Percentiles rank a stretch among this genome's conserved stretches.
Conservation (phyloP, 2,888 invertebrate genomes). For the Melitaea athalia region DNA sequence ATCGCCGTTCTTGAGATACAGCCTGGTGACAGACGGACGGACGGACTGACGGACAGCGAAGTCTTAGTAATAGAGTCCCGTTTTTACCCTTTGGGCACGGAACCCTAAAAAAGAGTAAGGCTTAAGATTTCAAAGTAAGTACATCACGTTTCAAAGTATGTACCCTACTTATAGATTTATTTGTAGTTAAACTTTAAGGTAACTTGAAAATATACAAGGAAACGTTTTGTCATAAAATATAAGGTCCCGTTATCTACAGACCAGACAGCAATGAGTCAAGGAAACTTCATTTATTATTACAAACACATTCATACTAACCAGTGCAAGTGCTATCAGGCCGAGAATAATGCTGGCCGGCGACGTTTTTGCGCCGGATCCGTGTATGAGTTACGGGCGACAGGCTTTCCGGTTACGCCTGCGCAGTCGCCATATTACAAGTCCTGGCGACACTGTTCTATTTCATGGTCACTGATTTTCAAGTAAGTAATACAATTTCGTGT, state of each 20-base stretch:
- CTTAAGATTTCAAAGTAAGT: no score
- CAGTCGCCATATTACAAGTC: slow-evolving; percentile 9
- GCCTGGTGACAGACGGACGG: no score
- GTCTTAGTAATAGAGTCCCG: no score
- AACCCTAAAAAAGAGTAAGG: no score
- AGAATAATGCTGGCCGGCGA: slow-evolving; percentile 49
- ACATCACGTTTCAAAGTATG: no score
- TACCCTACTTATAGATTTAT: no score
- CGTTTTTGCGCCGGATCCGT: slow-evolving; percentile 74
- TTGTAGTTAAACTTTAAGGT: neutral
- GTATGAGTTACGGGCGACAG: slow-evolving; percentile 72
- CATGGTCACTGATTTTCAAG: slow-evolving; percentile 1
- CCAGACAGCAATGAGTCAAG: slow-evolving; percentile 34
- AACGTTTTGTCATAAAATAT: slow-evolving; percentile 7
- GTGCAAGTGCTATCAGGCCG: slow-evolving; percentile 57
- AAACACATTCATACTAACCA: slow-evolving; percentile 45
- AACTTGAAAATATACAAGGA: neutral
- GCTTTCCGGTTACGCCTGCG: slow-evolving; percentile 53
- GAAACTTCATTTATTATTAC: slow-evolving; percentile 57
- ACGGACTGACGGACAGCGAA: no score
- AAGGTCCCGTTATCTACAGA: neutral
- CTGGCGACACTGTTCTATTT: slow-evolving; percentile 12
- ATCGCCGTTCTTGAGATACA: no score
- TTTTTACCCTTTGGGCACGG: no score
- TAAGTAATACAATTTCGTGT: neutral